Conservation (phyloP, 1,140 invertebrate species). For the Calycopis cecrops region DNA sequence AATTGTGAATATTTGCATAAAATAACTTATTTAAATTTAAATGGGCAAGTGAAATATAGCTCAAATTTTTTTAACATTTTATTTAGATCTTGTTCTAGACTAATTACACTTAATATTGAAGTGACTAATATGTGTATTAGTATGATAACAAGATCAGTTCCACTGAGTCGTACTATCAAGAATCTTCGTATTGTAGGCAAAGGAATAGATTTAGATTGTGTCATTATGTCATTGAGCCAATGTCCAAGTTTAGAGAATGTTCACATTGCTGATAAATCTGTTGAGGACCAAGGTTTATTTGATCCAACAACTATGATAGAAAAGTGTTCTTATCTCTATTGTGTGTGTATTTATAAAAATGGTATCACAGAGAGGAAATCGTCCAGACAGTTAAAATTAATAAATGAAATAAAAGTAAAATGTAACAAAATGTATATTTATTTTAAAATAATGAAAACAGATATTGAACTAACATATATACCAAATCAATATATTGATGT, state of each 20-base stretch:
- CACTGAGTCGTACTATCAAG: constrained; percentile 35
- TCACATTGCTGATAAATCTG: constrained; percentile 31
- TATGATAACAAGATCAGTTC: constrained; percentile 29
- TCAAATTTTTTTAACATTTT: constrained; percentile 45
- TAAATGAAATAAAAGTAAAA: constrained; percentile 31
- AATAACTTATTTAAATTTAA: constrained; percentile 45
- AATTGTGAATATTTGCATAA: constrained; percentile 38
- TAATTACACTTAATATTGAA: constrained; percentile 43
- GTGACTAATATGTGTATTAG: background rate
- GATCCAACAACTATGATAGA: constrained; percentile 34
- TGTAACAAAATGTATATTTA: constrained; percentile 30
- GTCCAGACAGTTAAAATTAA: constrained; percentile 18
- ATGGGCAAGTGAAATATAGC: constrained; percentile 34
- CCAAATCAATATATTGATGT: constrained; percentile 37
- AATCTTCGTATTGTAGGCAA: constrained; percentile 43
- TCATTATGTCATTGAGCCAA: constrained; percentile 40
- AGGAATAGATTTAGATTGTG: constrained; percentile 34
- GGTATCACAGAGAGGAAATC: constrained; percentile 1
- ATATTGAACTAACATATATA: constrained; percentile 19
- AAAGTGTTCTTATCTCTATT: constrained; percentile 46
- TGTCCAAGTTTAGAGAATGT: constrained; percentile 53
- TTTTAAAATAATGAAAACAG: constrained; percentile 25
- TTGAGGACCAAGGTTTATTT: constrained; percentile 22
- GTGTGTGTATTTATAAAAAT: constrained; percentile 32
- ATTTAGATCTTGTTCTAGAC: constrained; percentile 37